Percentiles rank a stretch among this genome's conserved stretches.
Evolutionary conservation across 2,888 invertebrate species (phyloP).

Genomic region (Drosophila rellima): DNA sequence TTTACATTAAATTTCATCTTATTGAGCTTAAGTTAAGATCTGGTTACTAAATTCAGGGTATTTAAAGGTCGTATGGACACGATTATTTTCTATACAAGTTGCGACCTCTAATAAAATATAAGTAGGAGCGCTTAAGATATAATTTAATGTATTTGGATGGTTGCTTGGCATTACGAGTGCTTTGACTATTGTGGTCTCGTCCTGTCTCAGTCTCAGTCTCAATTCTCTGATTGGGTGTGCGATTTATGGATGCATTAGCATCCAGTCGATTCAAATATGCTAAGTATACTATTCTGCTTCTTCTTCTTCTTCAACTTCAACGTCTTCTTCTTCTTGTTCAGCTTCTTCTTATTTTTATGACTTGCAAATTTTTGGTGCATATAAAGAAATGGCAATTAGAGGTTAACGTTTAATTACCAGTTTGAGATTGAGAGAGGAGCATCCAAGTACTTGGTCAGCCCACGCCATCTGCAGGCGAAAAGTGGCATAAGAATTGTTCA

Average conservation of each 20-base stretch:
- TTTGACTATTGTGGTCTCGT: conserved; percentile 10
- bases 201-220: background rate
- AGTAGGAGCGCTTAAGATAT: conserved; percentile 53
- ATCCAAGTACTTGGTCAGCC: conserved; percentile 17
- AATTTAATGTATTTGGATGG: conserved; percentile 47
- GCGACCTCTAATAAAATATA: conserved; percentile 59
- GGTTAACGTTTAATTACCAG: conserved; percentile 66
- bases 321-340: conserved; percentile 8
- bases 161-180: conserved; percentile 14
- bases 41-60: conserved; percentile 17
- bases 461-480: conserved; percentile 31
- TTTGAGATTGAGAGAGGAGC: conserved; percentile 14
- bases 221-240: conserved; percentile 12
- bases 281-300: conserved; percentile 23
- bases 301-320: background rate
- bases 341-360: conserved; percentile 52
- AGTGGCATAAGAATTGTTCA: conserved; percentile 6
- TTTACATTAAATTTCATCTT: background rate
- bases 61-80: background rate
- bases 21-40: background rate
- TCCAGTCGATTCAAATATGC: conserved; percentile 52
- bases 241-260: conserved; percentile 75
- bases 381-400: conserved; percentile 69
- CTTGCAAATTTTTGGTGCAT: conserved; percentile 61
- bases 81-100: conserved; percentile 19